phyloP scores from a whole-genome alignment of 2,888 invertebrate species.

The Stenoptilia bipunctidactyla region DNA sequence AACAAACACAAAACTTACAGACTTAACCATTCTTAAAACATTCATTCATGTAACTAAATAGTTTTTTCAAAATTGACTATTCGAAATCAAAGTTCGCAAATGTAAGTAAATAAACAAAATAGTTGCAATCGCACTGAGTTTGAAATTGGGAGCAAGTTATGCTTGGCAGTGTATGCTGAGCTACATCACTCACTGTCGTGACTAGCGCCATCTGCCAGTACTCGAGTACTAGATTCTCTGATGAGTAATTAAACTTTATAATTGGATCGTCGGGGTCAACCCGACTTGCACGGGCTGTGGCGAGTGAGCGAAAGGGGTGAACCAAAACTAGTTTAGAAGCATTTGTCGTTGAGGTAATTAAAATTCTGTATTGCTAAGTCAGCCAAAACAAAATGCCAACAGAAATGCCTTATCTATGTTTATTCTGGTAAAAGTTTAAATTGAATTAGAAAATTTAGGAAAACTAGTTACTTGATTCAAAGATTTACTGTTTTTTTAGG shows the following conservation, averaged over 20 bases:
- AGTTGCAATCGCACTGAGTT: background rate
- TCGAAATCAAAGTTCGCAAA: too few species aligned
- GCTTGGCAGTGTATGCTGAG: background rate
- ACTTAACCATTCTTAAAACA: too few species aligned
- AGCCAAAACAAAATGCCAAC: background rate
- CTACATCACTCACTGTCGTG: background rate
- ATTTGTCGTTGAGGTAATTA: conserved; percentile 1
- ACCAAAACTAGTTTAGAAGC: conserved; percentile 1
- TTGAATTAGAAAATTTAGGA: too few species aligned
- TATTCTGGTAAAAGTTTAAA: too few species aligned
- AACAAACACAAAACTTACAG: too few species aligned
- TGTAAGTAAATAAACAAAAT: too few species aligned
- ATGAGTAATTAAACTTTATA: conserved; percentile 36
- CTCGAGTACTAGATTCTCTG: conserved; percentile 5
- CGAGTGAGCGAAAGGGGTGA: background rate
- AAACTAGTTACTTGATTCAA: too few species aligned
- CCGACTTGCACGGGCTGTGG: background rate
- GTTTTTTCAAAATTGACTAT: too few species aligned
- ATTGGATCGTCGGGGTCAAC: conserved; percentile 20
- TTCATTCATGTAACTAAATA: too few species aligned
- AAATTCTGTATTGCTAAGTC: background rate
- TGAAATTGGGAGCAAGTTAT: background rate
- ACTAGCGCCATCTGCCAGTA: background rate
- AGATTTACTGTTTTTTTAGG: too few species aligned
- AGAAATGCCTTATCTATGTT: background rate